Conservation (phyloP, 2,797 vertebrate genomes). For the Sphenodon punctatus region DNA sequence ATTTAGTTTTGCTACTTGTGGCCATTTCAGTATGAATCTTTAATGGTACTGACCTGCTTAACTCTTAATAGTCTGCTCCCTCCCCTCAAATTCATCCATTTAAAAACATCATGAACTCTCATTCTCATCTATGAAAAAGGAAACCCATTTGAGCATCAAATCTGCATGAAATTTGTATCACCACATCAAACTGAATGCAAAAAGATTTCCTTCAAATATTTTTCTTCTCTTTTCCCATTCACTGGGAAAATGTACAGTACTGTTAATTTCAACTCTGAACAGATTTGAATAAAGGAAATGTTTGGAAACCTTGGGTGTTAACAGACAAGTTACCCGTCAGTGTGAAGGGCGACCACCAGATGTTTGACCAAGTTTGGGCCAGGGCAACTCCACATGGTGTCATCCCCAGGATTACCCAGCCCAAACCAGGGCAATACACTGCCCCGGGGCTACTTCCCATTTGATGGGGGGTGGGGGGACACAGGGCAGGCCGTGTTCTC, state of each 20-base stretch:
- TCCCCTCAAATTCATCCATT: background rate
- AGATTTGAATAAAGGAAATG: background rate
- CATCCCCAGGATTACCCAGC: no score
- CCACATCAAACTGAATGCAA: background rate
- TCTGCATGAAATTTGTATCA: background rate
- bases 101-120: background rate
- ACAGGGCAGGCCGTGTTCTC: no score
- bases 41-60: background rate
- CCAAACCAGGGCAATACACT: no score
- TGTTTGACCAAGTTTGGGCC: no score
- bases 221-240: background rate
- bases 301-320: no score
- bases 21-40: conserved; percentile 18
- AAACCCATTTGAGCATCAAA: background rate
- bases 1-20: conserved; percentile 69
- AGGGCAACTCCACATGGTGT: no score
- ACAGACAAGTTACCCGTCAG: no score
- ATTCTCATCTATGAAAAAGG: background rate
- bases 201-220: background rate
- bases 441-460: no score
- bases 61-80: background rate
- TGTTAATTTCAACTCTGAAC: background rate
- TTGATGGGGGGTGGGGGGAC: no score
- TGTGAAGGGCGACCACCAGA: no score
- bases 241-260: background rate